Percentiles rank a stretch among this genome's conserved stretches.
Evolutionary conservation across 2,113 vertebrate genomes (phyloP).

Genomic region (Riparia riparia): DNA sequence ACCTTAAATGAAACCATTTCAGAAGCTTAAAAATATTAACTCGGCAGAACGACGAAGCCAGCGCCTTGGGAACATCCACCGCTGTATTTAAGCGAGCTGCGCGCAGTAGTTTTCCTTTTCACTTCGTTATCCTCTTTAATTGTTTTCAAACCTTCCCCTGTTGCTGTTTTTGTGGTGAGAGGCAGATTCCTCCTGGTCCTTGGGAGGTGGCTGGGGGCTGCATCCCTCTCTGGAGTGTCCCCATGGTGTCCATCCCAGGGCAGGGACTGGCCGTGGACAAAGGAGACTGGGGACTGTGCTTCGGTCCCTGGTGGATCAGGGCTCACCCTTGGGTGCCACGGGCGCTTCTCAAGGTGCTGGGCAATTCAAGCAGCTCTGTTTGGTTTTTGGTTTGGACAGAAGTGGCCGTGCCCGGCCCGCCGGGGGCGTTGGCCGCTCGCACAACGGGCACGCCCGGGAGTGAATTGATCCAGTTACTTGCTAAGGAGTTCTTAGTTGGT

Average conservation of each 20-base stretch:
- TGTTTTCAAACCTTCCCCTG: neutral
- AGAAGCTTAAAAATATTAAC: neutral
- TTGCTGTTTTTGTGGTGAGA: neutral
- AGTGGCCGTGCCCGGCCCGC: neutral
- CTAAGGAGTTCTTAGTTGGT: neutral
- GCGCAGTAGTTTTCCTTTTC: neutral
- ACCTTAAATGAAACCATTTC: neutral
- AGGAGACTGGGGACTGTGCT: neutral
- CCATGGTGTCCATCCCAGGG: neutral
- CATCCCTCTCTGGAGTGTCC: neutral
- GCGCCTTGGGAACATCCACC: neutral
- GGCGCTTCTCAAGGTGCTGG: neutral
- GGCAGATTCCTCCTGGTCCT: neutral
- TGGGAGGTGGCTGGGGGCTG: neutral
- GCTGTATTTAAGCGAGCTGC: rapidly evolving
- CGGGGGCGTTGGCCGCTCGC: neutral
- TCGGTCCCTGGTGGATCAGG: rapidly evolving
- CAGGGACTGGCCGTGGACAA: rapidly evolving
- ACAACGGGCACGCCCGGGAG: neutral
- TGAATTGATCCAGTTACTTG: neutral
- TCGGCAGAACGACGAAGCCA: neutral
- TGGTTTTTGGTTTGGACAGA: neutral
- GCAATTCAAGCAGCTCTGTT: neutral
- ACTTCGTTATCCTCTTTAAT: neutral
- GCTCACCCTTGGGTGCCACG: neutral